A percentile compares a stretch with the other conserved stretches of the same genome.
Evolutionary conservation across 2,797 vertebrate genomes (phyloP).

Genomic region (Spinibarbus caldwelli): DNA sequence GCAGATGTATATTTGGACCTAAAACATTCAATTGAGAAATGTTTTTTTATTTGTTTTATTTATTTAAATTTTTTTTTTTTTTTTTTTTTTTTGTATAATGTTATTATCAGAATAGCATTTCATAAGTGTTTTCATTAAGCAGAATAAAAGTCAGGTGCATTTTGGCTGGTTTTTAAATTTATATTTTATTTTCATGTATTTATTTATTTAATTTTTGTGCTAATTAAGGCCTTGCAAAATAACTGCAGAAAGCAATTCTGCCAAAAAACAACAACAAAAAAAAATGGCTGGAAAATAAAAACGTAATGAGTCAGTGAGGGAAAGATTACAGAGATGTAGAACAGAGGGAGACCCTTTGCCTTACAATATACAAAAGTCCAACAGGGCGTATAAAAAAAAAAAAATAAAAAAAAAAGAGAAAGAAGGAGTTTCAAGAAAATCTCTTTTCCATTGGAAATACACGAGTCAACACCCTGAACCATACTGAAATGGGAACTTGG

Average conservation of each 20-base stretch:
- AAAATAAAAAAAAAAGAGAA: not conserved
- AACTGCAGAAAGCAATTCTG: conserved; percentile 15
- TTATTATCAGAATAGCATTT: not conserved
- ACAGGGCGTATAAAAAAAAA: conserved; percentile 37
- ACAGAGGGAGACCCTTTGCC: conserved; percentile 58
- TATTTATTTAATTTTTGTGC: not conserved
- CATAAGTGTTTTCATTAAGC: not conserved
- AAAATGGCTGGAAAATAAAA: conserved; percentile 51
- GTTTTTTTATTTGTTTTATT: no score
- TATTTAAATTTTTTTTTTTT: no score
- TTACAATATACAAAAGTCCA: conserved; percentile 71
- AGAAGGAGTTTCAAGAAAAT: not conserved
- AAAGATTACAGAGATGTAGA: conserved; percentile 63
- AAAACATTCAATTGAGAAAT: not conserved
- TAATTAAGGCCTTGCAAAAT: conserved; percentile 9
- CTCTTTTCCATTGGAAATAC: not conserved
- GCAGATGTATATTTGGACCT: not conserved
- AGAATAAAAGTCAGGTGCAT: not conserved
- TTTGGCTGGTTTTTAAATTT: not conserved
- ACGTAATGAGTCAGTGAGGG: conserved; percentile 68
- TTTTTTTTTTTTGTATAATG: no score
- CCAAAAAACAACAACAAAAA: conserved; percentile 1
- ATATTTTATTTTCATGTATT: no score
- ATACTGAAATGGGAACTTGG: not conserved
- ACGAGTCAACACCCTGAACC: not conserved